Evolutionary conservation across 2,888 invertebrate genomes (phyloP).

Genomic region (Epinotia brunnichana): DNA sequence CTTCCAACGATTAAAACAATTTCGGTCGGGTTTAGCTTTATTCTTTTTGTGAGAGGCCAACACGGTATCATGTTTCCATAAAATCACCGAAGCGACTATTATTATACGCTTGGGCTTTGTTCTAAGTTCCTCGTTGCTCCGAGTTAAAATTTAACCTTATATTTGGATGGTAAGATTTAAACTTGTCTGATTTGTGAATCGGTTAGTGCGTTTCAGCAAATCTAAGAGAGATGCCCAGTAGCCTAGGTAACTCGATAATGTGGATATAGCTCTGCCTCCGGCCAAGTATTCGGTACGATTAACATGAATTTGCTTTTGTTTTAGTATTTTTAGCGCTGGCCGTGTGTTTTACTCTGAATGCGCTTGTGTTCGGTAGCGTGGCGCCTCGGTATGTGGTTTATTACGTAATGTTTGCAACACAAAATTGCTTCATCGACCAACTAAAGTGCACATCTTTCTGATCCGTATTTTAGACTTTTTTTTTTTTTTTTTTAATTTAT

Average conservation of each 20-base stretch:
- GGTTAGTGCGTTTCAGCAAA: slow-evolving; percentile 55
- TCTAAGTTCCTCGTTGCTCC: slow-evolving; percentile 54
- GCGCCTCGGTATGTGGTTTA: slow-evolving; percentile 26
- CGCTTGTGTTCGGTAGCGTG: slow-evolving; percentile 41
- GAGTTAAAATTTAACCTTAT: slow-evolving; percentile 52
- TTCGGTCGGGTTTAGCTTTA: slow-evolving; percentile 76
- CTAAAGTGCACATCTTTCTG: slow-evolving; percentile 20
- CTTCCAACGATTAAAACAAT: slow-evolving; percentile 82
- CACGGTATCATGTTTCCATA: slow-evolving; percentile 82
- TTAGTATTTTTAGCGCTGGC: slow-evolving; percentile 66
- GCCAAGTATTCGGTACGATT: slow-evolving; percentile 80
- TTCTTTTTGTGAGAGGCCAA: slow-evolving; percentile 81
- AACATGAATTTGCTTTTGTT: slow-evolving; percentile 78
- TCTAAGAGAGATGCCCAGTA: slow-evolving; percentile 73
- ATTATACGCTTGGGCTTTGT: slow-evolving; percentile 66
- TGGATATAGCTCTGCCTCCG: slow-evolving; percentile 80
- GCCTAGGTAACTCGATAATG: slow-evolving; percentile 83
- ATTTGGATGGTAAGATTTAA: slow-evolving; percentile 46
- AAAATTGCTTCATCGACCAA: not conserved
- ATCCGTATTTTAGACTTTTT: not conserved
- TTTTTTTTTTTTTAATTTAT: too few species aligned
- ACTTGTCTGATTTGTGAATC: slow-evolving; percentile 43
- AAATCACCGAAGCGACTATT: slow-evolving; percentile 83
- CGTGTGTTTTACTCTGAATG: slow-evolving; percentile 54
- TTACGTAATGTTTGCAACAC: slow-evolving; percentile 11